Base-by-base conservation (phyloP, 2,113 vertebrate species). In the Apeltes quadracus region DNA sequence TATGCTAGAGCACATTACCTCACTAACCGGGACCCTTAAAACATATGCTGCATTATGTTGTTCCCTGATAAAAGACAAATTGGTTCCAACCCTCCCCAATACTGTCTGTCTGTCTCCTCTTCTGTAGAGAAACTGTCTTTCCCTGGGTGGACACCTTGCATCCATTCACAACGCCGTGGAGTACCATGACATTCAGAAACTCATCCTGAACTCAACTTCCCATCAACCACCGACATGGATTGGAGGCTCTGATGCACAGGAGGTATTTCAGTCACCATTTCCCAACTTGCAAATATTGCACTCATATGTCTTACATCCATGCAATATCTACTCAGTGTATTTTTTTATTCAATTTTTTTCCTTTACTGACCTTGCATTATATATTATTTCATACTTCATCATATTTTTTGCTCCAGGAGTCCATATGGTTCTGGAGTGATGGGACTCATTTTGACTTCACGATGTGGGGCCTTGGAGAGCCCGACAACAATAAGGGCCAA, bases 401-500 rank as follows among this genome's bases (percentile, higher is more conserved):
- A 38, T 29, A 4, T 3, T 16, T 16, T 61, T 18, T 29, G 1
- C 44, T 62, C 15, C 10, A 62, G 59, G 39, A 61, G 9, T 13
- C 3, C 0, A 1, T 5, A 15, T 62, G 59, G 59, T 20, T 44
- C 15, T 62, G 59, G 59, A 62, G 23, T 20, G 59, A 62, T 12
- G 59, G 59, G 2, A 18, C 16, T 10, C 39, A 7, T 44, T 62
- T 62, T 41, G 7, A 3, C 25, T 44, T 29, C 11, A 3, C 2
- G 3, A 44, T 25, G n/a, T 61, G 58, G 58, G 39, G 36, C 14
- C 0, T 0, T 15, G n/a, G 58, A 8, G n/a, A 61, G 58, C 58
- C 58, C 4, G 23, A 53, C 22, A 53, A 61, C 36, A 0, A 0
- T 0, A 0, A 0, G 0, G 13, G n/a, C 2, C 7, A 3, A 0